Conservation (phyloP, 2,113 vertebrate genomes). For the Trinectes maculatus region DNA sequence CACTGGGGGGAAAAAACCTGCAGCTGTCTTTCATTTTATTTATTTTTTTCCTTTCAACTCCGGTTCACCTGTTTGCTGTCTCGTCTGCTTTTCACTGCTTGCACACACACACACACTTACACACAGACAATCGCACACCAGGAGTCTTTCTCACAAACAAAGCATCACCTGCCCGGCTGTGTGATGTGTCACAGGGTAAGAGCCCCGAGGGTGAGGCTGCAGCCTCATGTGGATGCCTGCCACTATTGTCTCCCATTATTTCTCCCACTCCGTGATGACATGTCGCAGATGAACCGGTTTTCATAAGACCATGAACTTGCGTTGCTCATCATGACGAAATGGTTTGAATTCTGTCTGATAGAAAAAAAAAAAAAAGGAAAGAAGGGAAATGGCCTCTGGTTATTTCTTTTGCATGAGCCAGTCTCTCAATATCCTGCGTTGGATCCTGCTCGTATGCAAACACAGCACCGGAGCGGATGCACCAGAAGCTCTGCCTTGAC, state of each 20-base stretch:
- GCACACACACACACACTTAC: neutral
- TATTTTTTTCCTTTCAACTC: constrained; percentile 19
- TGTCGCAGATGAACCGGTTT: neutral
- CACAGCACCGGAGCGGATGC: constrained; percentile 17
- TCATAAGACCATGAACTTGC: constrained; percentile 6
- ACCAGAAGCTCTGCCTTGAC: constrained; percentile 33
- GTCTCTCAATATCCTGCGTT: constrained; percentile 26
- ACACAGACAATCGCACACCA: neutral
- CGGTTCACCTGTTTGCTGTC: constrained; percentile 42
- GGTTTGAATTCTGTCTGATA: too few relatives aligned
- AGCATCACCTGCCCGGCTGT: constrained; percentile 71
- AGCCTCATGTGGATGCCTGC: constrained; percentile 35
- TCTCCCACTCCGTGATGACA: constrained; percentile 2
- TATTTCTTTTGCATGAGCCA: constrained; percentile 41
- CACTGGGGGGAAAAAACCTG: constrained; percentile 41
- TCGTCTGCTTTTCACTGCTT: constrained; percentile 13
- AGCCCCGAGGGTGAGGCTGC: constrained; percentile 44
- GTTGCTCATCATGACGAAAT: neutral
- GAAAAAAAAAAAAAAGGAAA: too few relatives aligned
- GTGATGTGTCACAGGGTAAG: constrained; percentile 56
- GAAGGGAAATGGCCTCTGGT: constrained; percentile 37
- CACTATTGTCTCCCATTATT: constrained; percentile 28
- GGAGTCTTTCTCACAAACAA: constrained; percentile 43
- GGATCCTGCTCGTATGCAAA: constrained; percentile 33
- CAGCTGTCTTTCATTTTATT: constrained; percentile 34